Evolutionary conservation across 1,140 invertebrate species (phyloP).

Genomic region (Lysiphlebus fabarum): DNA sequence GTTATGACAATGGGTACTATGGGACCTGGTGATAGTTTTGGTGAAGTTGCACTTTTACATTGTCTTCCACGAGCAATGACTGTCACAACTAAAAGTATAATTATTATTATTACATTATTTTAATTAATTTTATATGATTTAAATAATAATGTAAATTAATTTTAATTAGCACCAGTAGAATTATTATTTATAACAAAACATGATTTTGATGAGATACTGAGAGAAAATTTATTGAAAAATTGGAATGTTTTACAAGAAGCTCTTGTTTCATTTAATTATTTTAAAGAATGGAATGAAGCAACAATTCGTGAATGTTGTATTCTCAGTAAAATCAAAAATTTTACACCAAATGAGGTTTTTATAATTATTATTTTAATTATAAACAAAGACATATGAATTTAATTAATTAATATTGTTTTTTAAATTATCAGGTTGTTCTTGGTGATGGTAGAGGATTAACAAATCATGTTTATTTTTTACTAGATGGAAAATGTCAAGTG

Average conservation of each 20-base stretch:
- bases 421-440: constrained; percentile 47
- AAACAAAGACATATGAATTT: constrained; percentile 1
- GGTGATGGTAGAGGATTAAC: constrained; percentile 61
- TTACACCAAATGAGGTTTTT: constrained; percentile 54
- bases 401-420: constrained; percentile 18
- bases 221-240: constrained; percentile 56
- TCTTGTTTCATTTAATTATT: constrained; percentile 63
- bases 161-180: constrained; percentile 53
- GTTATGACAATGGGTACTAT: constrained; percentile 35
- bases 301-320: constrained; percentile 62
- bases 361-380: constrained; percentile 5
- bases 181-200: constrained; percentile 54
- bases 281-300: constrained; percentile 60
- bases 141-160: background rate
- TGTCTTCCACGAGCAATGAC: constrained; percentile 59
- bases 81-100: constrained; percentile 56
- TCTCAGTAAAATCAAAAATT: constrained; percentile 60
- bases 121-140: background rate
- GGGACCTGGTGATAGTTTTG: constrained; percentile 59
- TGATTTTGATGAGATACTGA: constrained; percentile 61
- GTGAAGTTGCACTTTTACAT: constrained; percentile 63
- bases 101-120: background rate
- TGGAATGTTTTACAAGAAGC: constrained; percentile 61
- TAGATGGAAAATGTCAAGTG: constrained; percentile 61
- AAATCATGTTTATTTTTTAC: constrained; percentile 64